Evolutionary conservation across 1,140 invertebrate genomes (phyloP).

Genomic region (Mizuhopecten yessoensis): DNA sequence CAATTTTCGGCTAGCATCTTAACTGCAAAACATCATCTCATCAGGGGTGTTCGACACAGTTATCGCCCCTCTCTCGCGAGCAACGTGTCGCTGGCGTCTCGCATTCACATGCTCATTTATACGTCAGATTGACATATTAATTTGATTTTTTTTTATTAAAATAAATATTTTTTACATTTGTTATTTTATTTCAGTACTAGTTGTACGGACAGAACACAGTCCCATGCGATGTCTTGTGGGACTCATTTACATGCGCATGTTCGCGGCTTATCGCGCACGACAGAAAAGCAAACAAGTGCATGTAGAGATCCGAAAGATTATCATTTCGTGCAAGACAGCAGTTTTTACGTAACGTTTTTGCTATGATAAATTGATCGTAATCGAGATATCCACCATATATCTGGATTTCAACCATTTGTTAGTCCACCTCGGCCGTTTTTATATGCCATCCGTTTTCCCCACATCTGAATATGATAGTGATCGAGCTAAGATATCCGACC

Average conservation of each 20-base stretch:
- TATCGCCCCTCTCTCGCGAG: not conserved
- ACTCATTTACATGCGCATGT: slow-evolving; percentile 26
- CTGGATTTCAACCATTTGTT: slow-evolving; percentile 26
- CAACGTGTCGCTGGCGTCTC: not conserved
- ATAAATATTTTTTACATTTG: not conserved
- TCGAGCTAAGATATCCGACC: not conserved
- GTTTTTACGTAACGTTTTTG: slow-evolving; percentile 34
- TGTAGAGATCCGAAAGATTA: slow-evolving; percentile 27
- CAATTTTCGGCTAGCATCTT: too few species aligned
- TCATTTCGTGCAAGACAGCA: not conserved
- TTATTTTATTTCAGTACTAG: not conserved
- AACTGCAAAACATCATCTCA: too few species aligned
- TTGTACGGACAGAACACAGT: slow-evolving; percentile 16
- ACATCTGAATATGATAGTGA: not conserved
- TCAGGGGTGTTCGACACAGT: not conserved
- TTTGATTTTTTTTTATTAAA: not conserved
- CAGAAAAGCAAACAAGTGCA: slow-evolving; percentile 38
- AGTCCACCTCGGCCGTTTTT: not conserved
- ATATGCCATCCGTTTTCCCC: slow-evolving; percentile 20
- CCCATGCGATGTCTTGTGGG: slow-evolving; percentile 9
- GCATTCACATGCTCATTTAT: not conserved
- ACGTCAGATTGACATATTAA: slow-evolving; percentile 13
- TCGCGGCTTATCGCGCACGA: slow-evolving; percentile 29
- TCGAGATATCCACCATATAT: slow-evolving; percentile 20
- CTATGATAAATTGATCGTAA: slow-evolving; percentile 35